phyloP scores from a whole-genome alignment of 2,113 vertebrate genomes.

The Trematocara variabile region DNA sequence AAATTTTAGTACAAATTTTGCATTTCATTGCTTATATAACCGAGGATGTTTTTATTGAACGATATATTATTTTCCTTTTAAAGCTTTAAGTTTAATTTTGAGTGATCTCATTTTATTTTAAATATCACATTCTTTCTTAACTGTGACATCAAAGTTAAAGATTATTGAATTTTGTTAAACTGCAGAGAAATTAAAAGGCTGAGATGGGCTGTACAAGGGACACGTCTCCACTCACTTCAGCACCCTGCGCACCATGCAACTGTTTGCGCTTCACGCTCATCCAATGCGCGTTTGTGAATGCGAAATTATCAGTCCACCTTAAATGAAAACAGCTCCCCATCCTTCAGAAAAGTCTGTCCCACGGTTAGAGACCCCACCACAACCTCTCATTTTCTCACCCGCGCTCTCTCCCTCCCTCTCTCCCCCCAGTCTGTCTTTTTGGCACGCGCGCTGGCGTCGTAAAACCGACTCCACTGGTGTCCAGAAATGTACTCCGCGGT shows the following conservation, averaged over 20 bases:
- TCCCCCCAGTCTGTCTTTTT: neutral
- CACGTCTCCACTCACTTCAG: neutral
- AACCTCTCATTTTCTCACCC: neutral
- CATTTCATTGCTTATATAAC: neutral
- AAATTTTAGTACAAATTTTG: neutral
- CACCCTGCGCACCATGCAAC: neutral
- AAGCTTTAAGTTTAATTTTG: neutral
- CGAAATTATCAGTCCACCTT: conserved; percentile 31
- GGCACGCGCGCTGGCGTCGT: neutral
- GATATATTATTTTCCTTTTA: neutral
- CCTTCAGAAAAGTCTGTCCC: conserved; percentile 1
- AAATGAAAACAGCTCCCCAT: conserved; percentile 19
- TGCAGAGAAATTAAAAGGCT: neutral
- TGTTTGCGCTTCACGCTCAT: neutral
- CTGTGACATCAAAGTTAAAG: neutral
- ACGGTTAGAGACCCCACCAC: neutral
- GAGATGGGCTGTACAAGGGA: neutral
- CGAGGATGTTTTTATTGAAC: neutral
- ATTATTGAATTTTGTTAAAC: neutral
- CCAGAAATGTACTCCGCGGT: neutral
- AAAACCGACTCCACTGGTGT: neutral
- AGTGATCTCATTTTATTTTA: neutral
- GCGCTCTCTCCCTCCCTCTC: neutral
- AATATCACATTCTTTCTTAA: neutral
- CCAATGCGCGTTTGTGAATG: neutral